Base-by-base conservation (phyloP, 2,888 invertebrate species). In the Pecten maximus region DNA sequence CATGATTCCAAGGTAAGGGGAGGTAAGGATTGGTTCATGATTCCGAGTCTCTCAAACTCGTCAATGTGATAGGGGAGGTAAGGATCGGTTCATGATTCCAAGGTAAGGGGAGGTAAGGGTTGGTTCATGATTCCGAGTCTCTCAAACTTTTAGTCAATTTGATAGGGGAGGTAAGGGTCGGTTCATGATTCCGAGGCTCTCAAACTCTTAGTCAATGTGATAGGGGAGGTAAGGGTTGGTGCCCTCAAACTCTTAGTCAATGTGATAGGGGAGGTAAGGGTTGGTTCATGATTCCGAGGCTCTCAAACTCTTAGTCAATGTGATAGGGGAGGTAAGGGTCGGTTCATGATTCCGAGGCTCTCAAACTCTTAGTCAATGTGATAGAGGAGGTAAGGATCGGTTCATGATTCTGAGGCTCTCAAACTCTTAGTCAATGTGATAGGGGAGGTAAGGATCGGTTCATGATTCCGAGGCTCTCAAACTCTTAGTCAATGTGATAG, bases 21-120 rank as follows among this genome's bases (percentile, higher is more conserved):
- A 97, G 96, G 97, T 97, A 93, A 93, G 92, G 87, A 16, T 95
- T 97, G 87, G 97, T 97, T 10, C 97, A 97, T 93, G 97, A 97
- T 93, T 93, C 95, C 2, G 93, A 95, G 35, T 97, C 97, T 0
- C 95, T 97, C n/a, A 93, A 96, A 44, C 94, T 97, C 23, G 94
- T 97, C 1, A 95, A 97, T 90, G 96, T 97, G n/a, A 96, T 97
- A 28, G 97, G 97, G 90, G 96, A 97, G 96, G 97, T 97, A 93
- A 93, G 92, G 87, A 16, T 95, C 97, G 97, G 10, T 94, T 97
- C 2, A 95, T 97, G 89, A 96, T 97, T 28, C 96, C 97, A n/a
- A n/a, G n/a, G n/a, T n/a, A n/a, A 28, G 97, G 97, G 90, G 96
- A 97, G 96, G 97, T 97, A 93, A 93, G 92, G 87, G 2, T 95